These are phyloP conservation scores for Phymastichus coffea DNA, from an alignment of 1,140 invertebrate genomes.

Conservation along the genomic window DNA sequence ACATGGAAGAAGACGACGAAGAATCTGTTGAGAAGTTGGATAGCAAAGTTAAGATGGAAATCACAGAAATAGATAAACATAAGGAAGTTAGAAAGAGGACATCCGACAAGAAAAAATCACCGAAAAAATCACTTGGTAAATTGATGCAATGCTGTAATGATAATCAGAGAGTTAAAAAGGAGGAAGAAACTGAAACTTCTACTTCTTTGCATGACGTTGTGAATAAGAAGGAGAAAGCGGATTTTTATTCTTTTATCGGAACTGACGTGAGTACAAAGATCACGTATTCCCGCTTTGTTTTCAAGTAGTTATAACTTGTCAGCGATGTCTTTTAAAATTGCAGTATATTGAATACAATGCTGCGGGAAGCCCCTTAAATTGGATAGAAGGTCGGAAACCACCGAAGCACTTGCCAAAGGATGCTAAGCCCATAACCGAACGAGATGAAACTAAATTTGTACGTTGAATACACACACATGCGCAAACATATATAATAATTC, in stretches of 20 bases:
- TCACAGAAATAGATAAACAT: background rate
- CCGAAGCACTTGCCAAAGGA: slow-evolving; percentile 35
- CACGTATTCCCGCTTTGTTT: too few species aligned
- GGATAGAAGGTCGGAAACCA: slow-evolving; percentile 42
- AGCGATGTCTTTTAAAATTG: slow-evolving; percentile 4
- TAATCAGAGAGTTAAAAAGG: slow-evolving; percentile 21
- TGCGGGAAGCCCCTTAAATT: slow-evolving; percentile 41
- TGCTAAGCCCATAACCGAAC: slow-evolving; percentile 34
- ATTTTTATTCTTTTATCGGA: slow-evolving; percentile 41
- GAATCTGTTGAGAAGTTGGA: background rate
- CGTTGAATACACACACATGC: background rate
- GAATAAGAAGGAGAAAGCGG: slow-evolving; percentile 19
- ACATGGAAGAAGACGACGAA: background rate
- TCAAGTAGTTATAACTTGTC: background rate
- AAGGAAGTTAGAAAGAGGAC: background rate
- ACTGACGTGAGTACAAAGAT: slow-evolving; percentile 36
- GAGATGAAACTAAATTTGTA: slow-evolving; percentile 34
- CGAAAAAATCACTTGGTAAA: slow-evolving; percentile 19
- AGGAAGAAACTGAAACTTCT: slow-evolving; percentile 14
- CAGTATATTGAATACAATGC: slow-evolving; percentile 44
- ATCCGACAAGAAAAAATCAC: slow-evolving; percentile 1
- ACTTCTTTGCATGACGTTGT: too few species aligned
- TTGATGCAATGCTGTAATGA: too few species aligned
- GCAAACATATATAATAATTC: too few species aligned
- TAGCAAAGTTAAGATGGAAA: background rate